Percentiles rank a stretch among this genome's conserved stretches.
phyloP scores from a whole-genome alignment of 2,888 invertebrate genomes.

The Meteorus cinctellus region DNA sequence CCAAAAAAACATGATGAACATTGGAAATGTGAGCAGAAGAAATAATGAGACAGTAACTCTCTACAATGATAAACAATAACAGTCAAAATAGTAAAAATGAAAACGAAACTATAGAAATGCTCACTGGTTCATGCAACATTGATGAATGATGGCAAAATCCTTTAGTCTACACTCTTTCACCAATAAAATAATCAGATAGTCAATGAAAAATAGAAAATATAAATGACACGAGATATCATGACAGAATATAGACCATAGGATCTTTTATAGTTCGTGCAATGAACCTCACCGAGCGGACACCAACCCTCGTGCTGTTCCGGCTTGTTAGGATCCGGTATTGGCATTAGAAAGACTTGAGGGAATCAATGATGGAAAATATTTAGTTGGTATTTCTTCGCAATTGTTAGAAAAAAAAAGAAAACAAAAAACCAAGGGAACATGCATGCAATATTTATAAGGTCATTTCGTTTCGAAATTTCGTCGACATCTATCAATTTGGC shows the following conservation, averaged over 20 bases:
- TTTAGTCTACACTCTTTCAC: conserved; percentile 44
- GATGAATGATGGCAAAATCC: conserved; percentile 46
- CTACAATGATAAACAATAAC: conserved; percentile 34
- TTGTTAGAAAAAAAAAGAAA: conserved; percentile 48
- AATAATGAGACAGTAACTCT: conserved; percentile 28
- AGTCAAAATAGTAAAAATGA: conserved; percentile 31
- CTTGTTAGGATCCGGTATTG: conserved; percentile 89
- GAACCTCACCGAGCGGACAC: conserved; percentile 87
- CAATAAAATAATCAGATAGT: conserved; percentile 36
- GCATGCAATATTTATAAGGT: conserved; percentile 31
- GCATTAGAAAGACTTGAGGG: conserved; percentile 76
- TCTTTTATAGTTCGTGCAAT: conserved; percentile 62
- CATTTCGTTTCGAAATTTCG: neutral
- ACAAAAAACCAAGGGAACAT: conserved; percentile 41
- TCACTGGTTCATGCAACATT: conserved; percentile 29
- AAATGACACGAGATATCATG: neutral
- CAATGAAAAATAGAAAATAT: conserved; percentile 28
- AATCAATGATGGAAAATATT: conserved; percentile 46
- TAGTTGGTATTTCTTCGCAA: conserved; percentile 38
- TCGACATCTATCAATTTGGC: conserved; percentile 32
- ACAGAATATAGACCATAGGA: conserved; percentile 57
- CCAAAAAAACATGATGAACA: conserved; percentile 24
- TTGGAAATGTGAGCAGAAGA: conserved; percentile 10
- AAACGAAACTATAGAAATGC: conserved; percentile 29
- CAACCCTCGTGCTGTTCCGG: conserved; percentile 93